A percentile compares a stretch with the other conserved stretches of the same genome.
These are phyloP conservation scores for Platerodrilus igneus DNA, from an alignment of 2,888 invertebrate genomes.

Conservation along the genomic window DNA sequence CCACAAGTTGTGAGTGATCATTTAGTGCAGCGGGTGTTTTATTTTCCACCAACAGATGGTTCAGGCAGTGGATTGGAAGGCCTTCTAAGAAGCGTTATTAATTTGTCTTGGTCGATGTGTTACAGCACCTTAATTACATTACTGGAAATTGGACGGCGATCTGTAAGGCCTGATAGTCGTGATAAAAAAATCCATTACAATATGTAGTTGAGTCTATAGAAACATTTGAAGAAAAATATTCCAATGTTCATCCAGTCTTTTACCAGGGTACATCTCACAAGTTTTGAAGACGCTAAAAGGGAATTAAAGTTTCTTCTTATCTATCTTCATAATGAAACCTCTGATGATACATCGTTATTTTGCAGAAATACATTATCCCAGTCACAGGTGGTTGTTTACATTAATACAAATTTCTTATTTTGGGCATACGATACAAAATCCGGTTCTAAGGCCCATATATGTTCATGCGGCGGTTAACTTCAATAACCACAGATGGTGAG, in stretches of 20 bases:
- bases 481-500: too few relatives aligned
- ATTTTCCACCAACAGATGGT: conserved; percentile 49
- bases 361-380: conserved; percentile 73
- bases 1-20: conserved; percentile 77
- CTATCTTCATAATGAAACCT: conserved; percentile 87
- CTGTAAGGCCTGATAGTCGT: conserved; percentile 75
- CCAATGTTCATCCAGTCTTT: conserved; percentile 80
- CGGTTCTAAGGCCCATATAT: too few relatives aligned
- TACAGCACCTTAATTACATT: conserved; percentile 79
- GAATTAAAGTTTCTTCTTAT: conserved; percentile 90
- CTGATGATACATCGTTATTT: conserved; percentile 74
- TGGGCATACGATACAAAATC: conserved; percentile 91
- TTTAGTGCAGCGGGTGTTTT: conserved; percentile 65
- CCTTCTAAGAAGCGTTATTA: conserved; percentile 69
- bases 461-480: too few relatives aligned
- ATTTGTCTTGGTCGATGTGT: conserved; percentile 79
- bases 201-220: conserved; percentile 87
- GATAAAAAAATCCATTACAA: conserved; percentile 78
- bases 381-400: conserved; percentile 69
- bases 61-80: conserved; percentile 60
- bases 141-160: conserved; percentile 69
- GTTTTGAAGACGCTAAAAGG: conserved; percentile 93
- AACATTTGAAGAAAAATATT: conserved; percentile 75
- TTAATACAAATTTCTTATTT: conserved; percentile 80
- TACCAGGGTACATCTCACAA: conserved; percentile 86